These are phyloP conservation scores for Cecropterus lyciades DNA, from an alignment of 1,140 invertebrate species.

Conservation along the genomic window DNA sequence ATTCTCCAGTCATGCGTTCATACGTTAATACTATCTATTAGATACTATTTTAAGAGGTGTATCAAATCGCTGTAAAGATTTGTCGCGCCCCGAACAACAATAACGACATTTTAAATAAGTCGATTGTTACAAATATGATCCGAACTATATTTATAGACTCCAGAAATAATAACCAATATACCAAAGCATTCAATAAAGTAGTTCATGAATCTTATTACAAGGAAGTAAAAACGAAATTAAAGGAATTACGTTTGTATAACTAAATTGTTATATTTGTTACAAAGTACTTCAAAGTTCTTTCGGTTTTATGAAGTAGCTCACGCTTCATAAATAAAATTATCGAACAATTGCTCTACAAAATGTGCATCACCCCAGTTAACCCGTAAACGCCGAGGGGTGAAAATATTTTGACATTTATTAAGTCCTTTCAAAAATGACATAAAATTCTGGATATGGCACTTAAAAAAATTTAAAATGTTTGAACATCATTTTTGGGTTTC, in stretches of 20 bases:
- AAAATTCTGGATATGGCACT: slow-evolving; percentile 38
- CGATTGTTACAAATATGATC: slow-evolving; percentile 68
- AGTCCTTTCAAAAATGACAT: slow-evolving; percentile 37
- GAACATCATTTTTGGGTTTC: too few species aligned
- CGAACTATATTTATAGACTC: slow-evolving; percentile 57
- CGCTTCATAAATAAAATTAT: slow-evolving; percentile 79
- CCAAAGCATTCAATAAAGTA: neutral
- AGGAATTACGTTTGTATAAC: neutral
- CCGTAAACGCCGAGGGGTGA: slow-evolving; percentile 60
- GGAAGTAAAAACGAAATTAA: slow-evolving; percentile 35
- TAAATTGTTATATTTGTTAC: slow-evolving; percentile 23
- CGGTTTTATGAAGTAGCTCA: slow-evolving; percentile 54
- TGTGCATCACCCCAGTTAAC: slow-evolving; percentile 66
- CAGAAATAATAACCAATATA: neutral
- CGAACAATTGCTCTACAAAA: slow-evolving; percentile 62
- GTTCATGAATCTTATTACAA: slow-evolving; percentile 4
- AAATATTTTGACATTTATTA: slow-evolving; percentile 77
- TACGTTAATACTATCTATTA: slow-evolving; percentile 58
- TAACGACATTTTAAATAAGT: slow-evolving; percentile 60
- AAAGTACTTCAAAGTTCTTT: slow-evolving; percentile 43
- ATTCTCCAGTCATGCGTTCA: slow-evolving; percentile 13
- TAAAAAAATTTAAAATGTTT: too few species aligned
- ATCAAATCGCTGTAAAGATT: slow-evolving; percentile 66
- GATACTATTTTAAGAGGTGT: slow-evolving; percentile 63
- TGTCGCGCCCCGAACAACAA: slow-evolving; percentile 60